Conservation (phyloP, 1,140 invertebrate species). For the Diabrotica undecimpunctata region DNA sequence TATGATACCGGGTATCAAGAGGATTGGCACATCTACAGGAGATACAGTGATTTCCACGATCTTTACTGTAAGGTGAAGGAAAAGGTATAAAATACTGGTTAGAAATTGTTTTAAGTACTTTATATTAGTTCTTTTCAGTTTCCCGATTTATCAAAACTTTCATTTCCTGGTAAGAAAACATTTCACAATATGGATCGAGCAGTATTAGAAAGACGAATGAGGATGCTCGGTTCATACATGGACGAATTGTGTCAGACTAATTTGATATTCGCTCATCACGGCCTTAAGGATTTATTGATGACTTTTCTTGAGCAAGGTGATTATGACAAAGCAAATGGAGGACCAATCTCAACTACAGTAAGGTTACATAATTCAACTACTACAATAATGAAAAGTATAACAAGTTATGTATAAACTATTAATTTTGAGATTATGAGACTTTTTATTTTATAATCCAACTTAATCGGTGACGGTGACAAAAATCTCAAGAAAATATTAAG, state of each 20-base stretch:
- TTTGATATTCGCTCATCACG: slow-evolving; percentile 61
- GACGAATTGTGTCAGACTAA: slow-evolving; percentile 63
- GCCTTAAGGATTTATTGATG: slow-evolving; percentile 65
- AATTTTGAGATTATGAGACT: too few species aligned
- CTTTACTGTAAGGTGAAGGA: slow-evolving; percentile 75
- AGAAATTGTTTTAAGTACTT: too few species aligned
- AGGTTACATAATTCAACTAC: slow-evolving; percentile 12
- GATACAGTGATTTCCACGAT: slow-evolving; percentile 92
- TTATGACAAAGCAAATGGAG: slow-evolving; percentile 67
- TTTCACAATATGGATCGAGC: slow-evolving; percentile 88
- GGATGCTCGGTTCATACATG: slow-evolving; percentile 81
- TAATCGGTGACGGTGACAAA: background rate
- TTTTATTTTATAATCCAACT: too few species aligned
- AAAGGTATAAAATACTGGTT: slow-evolving; percentile 49
- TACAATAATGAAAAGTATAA: too few species aligned
- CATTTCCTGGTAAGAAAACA: slow-evolving; percentile 89
- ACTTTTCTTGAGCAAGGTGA: slow-evolving; percentile 76
- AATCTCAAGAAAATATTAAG: background rate
- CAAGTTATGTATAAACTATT: too few species aligned
- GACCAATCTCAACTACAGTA: slow-evolving; percentile 59
- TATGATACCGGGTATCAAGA: slow-evolving; percentile 64
- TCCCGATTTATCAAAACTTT: slow-evolving; percentile 71
- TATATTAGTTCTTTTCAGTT: slow-evolving; percentile 55
- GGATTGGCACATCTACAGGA: slow-evolving; percentile 74
- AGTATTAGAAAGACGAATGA: slow-evolving; percentile 83